Base-by-base conservation (phyloP, 2,888 invertebrate species). In the Lycia hirtaria region DNA sequence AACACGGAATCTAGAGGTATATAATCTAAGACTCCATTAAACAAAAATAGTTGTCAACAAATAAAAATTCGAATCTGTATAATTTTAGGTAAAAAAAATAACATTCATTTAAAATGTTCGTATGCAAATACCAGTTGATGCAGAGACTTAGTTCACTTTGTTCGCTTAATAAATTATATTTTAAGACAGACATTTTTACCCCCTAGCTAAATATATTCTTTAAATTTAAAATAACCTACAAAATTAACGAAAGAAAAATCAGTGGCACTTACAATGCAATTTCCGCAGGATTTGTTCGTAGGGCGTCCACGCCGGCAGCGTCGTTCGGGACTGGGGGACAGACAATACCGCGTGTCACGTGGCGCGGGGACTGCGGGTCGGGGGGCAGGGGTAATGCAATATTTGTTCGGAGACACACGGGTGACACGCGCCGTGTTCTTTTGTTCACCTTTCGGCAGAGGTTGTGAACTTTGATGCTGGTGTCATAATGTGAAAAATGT, bases 341-440 rank as follows among this genome's bases (percentile, higher is more conserved):
- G 67, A 87, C 87, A 87, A 87, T 83, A 71, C 55, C 30, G 22
- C 17, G 79, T 59, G 71, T 72, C 78, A 72, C 77, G 80, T 73
- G 79, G 63, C 72, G 61, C 61, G 63, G 63, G 60, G 47, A 57
- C 55, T 58, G 49, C 32, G 65, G 64, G 40, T 57, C 15, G 66
- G 57, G 65, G 66, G 67, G 63, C 59, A 65, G 58, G 64, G 73
- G 84, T 83, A 88, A 86, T 85, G 90, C 85, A 87, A 88, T 90
- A 89, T 90, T 91, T 90, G 90, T 85, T 84, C 88, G 78, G 82
- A 67, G 88, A 88, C 88, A 86, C 88, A 88, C 89, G 88, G 83
- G 86, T 78, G 88, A 88, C 88, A 88, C 90, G 84, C 88, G 91
- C 72, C 55, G 64, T 58, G 66, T 64, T 67, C 80, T 74, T 80